phyloP scores from a whole-genome alignment of 2,888 invertebrate species.

The Tridacna crocea region DNA sequence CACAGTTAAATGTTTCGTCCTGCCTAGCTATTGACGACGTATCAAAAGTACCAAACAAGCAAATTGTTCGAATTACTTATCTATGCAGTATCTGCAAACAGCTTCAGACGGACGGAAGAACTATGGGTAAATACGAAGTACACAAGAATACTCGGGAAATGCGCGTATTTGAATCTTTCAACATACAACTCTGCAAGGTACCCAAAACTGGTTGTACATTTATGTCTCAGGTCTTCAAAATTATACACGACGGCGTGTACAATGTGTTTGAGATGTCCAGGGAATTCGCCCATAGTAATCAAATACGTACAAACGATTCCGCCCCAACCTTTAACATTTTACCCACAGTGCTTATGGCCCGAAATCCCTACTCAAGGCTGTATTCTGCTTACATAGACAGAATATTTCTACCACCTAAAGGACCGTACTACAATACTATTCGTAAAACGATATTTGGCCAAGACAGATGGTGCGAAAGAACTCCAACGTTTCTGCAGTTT shows the following conservation, averaged over 20 bases:
- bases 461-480: background rate
- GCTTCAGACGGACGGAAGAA: too few species aligned
- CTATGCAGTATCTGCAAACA: too few species aligned
- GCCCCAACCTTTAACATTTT: background rate
- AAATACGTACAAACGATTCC: background rate
- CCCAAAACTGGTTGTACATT: constrained; percentile 8
- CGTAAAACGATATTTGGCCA: background rate
- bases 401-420: background rate
- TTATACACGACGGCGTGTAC: background rate
- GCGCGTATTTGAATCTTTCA: background rate
- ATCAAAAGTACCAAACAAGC: too few species aligned
- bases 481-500: background rate
- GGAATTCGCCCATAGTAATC: background rate
- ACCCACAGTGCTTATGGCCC: background rate
- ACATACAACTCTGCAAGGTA: background rate
- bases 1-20: too few species aligned
- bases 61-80: too few species aligned
- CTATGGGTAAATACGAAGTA: too few species aligned
- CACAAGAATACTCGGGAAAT: too few species aligned
- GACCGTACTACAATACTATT: background rate
- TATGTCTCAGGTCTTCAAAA: background rate
- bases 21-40: too few species aligned
- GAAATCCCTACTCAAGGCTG: constrained; percentile 7
- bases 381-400: constrained; percentile 10
- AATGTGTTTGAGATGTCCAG: background rate